Base-by-base conservation (phyloP, 2,113 vertebrate species). In the Oreotragus oreotragus region DNA sequence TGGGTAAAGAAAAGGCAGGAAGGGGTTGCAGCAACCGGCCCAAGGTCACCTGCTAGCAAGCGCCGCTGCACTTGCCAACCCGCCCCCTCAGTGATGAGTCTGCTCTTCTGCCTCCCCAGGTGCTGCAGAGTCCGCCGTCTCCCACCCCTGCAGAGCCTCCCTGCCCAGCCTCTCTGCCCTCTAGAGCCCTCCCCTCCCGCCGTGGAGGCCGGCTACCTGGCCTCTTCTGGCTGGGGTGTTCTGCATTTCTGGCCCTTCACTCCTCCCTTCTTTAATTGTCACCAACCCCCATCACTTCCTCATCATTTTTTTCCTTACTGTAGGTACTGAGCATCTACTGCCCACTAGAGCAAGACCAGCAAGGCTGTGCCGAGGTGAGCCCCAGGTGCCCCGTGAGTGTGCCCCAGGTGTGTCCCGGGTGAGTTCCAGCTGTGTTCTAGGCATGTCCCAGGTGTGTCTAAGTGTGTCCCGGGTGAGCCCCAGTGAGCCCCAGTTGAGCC, bases 21-120 rank as follows among this genome's bases (percentile, higher is more conserved):
- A 14, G 27, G 55, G 36, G 83, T 6, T 8, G 28, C 33, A 21
- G 33, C 2, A 7, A 45, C 16, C 0, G 2, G 47, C 36, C 25
- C 96, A 92, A 87, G 62, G 93, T 94, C 88, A 84, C 79, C 27
- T 39, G 43, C 70, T 39, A 4, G 45, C 58, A 39, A 86, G 89
- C 30, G 64, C 88, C 51, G n/a, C 30, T 36, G 81, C 73, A 21
- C 47, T 36, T 33, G 6, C 36, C 27, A 53, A 5, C 14, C n/a
- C 14, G 7, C 49, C 43, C 43, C n/a, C 39, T 84, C 47, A 5
- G 43, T 4, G 10, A 1, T 8, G 1, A 1, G 33, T 12, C 36
- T 36, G 33, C 33, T 1, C n/a, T 10, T 39, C 33, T 2, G 9
- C 16, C 27, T 53, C 14, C 17, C 15, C 5, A 1, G 60, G 5